Percentiles rank a stretch among this genome's conserved stretches.
These are phyloP conservation scores for Tiphia femorata DNA, from an alignment of 2,888 invertebrate species.

Conservation along the genomic window DNA sequence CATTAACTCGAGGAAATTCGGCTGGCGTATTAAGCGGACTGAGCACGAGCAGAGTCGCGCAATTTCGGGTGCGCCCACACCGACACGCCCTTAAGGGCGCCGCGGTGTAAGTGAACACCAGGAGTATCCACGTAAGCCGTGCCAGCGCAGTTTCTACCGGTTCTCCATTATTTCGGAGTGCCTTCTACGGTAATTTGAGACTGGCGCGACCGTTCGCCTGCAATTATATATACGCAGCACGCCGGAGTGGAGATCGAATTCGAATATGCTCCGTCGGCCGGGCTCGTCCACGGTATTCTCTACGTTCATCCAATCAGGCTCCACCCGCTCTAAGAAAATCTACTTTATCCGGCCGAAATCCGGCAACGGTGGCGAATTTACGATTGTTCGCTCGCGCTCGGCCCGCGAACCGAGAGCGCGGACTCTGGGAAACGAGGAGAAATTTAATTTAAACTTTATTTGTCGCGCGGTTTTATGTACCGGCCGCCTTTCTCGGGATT, in stretches of 20 bases:
- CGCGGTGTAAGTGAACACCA: no score
- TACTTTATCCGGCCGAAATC: no score
- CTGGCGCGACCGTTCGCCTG: conserved; percentile 28
- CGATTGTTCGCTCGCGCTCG: background rate
- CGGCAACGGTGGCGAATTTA: background rate
- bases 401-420: no score
- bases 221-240: conserved; percentile 33
- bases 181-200: conserved; percentile 35
- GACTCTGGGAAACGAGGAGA: no score
- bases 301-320: no score
- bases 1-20: conserved; percentile 48
- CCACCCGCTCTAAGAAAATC: no score
- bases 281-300: no score
- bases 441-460: background rate
- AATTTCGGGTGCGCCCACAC: no score
- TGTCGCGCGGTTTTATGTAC: background rate
- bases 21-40: conserved; percentile 40
- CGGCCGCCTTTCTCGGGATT: background rate
- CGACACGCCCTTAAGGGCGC: conserved; percentile 14
- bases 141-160: conserved; percentile 28
- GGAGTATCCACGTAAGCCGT: no score
- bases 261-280: conserved; percentile 8
- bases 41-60: no score
- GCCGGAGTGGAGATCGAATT: conserved; percentile 21
- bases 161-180: conserved; percentile 37